A percentile compares a stretch with the other conserved stretches of the same genome.
Conservation (phyloP, 1,140 invertebrate genomes). For the Cydia amplana region DNA sequence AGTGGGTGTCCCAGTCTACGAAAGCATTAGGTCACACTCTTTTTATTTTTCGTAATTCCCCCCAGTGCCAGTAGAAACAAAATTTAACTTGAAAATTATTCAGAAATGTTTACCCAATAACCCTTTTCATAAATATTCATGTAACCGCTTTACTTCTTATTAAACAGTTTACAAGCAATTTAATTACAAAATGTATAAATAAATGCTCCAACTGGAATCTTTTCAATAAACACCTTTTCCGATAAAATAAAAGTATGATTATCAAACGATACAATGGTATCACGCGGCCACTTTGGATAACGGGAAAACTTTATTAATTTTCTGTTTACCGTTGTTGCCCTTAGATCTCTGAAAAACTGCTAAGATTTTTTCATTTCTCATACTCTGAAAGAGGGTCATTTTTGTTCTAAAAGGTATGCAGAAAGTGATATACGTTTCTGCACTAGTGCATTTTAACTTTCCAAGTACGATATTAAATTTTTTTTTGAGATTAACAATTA, state of each 20-base stretch:
- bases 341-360: background rate
- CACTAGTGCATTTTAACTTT: no score
- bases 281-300: background rate
- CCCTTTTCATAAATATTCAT: conserved; percentile 10
- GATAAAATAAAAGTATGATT: conserved; percentile 13
- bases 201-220: background rate
- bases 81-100: conserved; percentile 1
- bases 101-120: conserved; percentile 7
- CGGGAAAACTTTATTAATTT: conserved; percentile 21
- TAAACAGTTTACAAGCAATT: conserved; percentile 14
- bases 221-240: background rate
- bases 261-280: background rate
- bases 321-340: background rate
- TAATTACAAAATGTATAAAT: background rate
- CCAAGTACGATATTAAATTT: no score
- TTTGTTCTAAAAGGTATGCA: no score
- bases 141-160: conserved; percentile 6
- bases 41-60: background rate
- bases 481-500: no score
- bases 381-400: no score
- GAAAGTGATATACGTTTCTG: no score
- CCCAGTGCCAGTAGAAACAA: background rate
- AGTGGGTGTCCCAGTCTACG: no score
- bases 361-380: no score
- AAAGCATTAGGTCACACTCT: background rate